phyloP scores from a whole-genome alignment of 2,888 invertebrate species.

The Papilio demoleus region DNA sequence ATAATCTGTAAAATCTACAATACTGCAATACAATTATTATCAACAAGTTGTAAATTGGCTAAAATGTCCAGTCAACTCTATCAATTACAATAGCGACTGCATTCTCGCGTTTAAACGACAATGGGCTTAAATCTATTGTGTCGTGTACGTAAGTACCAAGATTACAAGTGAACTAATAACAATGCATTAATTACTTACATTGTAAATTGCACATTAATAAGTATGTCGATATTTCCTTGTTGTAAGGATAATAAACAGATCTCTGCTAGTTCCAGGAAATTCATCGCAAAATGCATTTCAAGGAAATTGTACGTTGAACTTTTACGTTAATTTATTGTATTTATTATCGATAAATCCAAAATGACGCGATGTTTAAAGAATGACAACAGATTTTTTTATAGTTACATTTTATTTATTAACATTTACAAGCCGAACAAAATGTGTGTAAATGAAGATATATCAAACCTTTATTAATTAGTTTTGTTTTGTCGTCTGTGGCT shows the following conservation, averaged over 20 bases:
- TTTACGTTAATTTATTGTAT: constrained; percentile 3
- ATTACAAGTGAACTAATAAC: constrained; percentile 30
- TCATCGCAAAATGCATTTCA: constrained; percentile 9
- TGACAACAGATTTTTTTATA: background rate
- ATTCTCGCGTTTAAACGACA: constrained; percentile 38
- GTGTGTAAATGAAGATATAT: no score
- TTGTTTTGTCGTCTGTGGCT: no score
- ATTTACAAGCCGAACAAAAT: background rate
- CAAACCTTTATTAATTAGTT: no score
- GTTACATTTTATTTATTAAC: no score
- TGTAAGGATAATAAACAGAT: constrained; percentile 27
- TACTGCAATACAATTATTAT: constrained; percentile 21
- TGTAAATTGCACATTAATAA: constrained; percentile 18
- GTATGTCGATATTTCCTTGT: constrained; percentile 35
- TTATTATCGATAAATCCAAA: background rate
- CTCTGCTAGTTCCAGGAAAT: constrained; percentile 17
- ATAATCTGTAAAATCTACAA: constrained; percentile 19
- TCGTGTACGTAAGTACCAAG: constrained; percentile 12
- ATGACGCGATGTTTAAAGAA: background rate
- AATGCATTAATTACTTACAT: constrained; percentile 33
- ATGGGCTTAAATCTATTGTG: constrained; percentile 35
- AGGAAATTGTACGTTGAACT: constrained; percentile 9
- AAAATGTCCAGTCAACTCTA: constrained; percentile 31
- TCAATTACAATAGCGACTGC: constrained; percentile 33
- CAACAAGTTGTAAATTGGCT: constrained; percentile 28